Percentiles rank a stretch among this genome's conserved stretches.
Evolutionary conservation across 2,113 vertebrate species (phyloP).

Genomic region (Anolis carolinensis): DNA sequence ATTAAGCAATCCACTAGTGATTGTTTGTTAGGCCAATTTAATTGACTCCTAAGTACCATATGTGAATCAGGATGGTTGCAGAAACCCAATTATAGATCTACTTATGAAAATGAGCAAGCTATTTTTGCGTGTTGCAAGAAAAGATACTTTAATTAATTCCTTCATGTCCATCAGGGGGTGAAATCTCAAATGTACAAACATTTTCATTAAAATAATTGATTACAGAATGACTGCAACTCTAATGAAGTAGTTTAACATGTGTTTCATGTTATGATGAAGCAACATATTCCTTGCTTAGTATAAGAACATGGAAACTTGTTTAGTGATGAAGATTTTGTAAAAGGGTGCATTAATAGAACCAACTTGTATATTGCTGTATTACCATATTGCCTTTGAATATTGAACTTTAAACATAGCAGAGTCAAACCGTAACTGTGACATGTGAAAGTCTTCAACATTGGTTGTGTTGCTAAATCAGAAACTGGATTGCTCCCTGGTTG

Average conservation of each 20-base stretch:
- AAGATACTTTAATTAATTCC: slow-evolving; percentile 56
- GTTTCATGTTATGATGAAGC: slow-evolving; percentile 22
- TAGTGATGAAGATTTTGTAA: neutral
- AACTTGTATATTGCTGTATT: neutral
- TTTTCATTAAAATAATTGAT: slow-evolving; percentile 41
- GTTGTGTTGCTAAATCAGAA: neutral
- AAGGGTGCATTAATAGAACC: neutral
- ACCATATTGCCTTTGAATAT: neutral
- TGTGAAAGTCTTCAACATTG: neutral
- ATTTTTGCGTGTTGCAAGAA: slow-evolving; percentile 56
- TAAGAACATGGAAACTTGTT: neutral
- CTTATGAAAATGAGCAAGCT: slow-evolving; percentile 58
- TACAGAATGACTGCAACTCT: slow-evolving; percentile 37
- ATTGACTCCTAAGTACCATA: slow-evolving; percentile 64
- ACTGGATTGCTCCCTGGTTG: neutral
- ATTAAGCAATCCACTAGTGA: slow-evolving; percentile 66
- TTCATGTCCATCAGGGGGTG: slow-evolving; percentile 52
- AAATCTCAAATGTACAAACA: slow-evolving; percentile 51
- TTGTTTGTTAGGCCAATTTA: slow-evolving; percentile 66
- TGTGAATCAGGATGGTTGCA: slow-evolving; percentile 56
- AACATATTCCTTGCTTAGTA: neutral
- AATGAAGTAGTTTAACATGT: slow-evolving; percentile 41
- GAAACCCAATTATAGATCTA: slow-evolving; percentile 54
- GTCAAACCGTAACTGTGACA: too few relatives aligned
- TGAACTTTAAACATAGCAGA: neutral